Percentiles rank a stretch among this genome's conserved stretches.
phyloP scores from a whole-genome alignment of 2,888 invertebrate genomes.

The Chymomyza caudatula region DNA sequence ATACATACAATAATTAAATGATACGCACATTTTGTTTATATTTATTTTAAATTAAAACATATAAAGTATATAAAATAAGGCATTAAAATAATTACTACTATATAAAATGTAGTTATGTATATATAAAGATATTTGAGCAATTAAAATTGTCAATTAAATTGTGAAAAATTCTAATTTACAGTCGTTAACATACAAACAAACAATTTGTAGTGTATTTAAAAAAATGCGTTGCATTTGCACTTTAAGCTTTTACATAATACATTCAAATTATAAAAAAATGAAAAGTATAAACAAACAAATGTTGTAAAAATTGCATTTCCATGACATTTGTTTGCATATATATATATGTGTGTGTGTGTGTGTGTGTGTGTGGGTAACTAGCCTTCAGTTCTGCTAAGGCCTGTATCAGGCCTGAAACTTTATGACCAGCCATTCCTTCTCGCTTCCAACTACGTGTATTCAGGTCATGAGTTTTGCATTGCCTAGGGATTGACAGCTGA shows the following conservation, averaged over 20 bases:
- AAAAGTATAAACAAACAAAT: neutral
- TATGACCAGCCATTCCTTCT: too few relatives aligned
- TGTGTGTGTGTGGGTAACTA: constrained; percentile 9
- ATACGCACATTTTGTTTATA: constrained; percentile 37
- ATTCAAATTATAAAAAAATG: too few relatives aligned
- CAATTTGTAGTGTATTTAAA: constrained; percentile 26
- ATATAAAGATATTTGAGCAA: constrained; percentile 17
- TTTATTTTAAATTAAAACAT: constrained; percentile 50
- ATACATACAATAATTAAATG: constrained; percentile 48
- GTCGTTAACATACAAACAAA: constrained; percentile 25
- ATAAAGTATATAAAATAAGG: constrained; percentile 40
- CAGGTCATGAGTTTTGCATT: too few relatives aligned
- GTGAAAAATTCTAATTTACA: constrained; percentile 40
- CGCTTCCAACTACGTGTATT: too few relatives aligned
- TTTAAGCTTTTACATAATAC: neutral
- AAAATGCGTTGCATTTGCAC: constrained; percentile 6
- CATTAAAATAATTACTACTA: constrained; percentile 29
- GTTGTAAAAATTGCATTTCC: constrained; percentile 12
- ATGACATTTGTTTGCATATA: constrained; percentile 18
- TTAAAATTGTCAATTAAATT: constrained; percentile 28
- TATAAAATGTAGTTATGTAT: constrained; percentile 13
- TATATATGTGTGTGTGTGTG: neutral
- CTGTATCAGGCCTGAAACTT: too few relatives aligned
- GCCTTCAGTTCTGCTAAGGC: too few relatives aligned
- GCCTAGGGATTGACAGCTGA: too few relatives aligned